Evolutionary conservation across 2,888 invertebrate species (phyloP).

Genomic region (Hecatera dysodea): DNA sequence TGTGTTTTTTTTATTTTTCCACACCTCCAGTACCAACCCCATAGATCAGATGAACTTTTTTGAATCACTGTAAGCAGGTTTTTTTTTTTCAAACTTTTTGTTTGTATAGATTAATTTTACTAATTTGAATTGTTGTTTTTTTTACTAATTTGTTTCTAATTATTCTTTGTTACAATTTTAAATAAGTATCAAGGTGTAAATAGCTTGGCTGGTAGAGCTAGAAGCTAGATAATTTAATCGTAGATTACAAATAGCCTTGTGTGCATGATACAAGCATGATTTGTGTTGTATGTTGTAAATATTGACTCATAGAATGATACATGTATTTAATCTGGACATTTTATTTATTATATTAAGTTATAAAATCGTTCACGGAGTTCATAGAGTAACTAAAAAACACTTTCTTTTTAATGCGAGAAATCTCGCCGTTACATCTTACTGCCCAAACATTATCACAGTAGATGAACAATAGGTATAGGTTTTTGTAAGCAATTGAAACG

Average conservation of each 20-base stretch:
- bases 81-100: conserved; percentile 71
- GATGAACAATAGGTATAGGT: not conserved
- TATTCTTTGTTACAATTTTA: conserved; percentile 10
- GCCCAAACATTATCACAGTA: not conserved
- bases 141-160: conserved; percentile 64
- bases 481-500: not conserved
- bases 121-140: conserved; percentile 58
- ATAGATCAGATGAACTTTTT: conserved; percentile 91
- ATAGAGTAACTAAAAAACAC: not conserved
- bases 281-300: conserved; percentile 25
- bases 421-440: not conserved
- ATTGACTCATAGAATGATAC: not conserved
- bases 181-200: conserved; percentile 37
- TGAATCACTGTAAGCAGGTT: conserved; percentile 89
- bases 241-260: conserved; percentile 32
- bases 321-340: too few species aligned
- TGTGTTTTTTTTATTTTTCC: conserved; percentile 79
- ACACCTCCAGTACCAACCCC: conserved; percentile 88
- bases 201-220: conserved; percentile 25
- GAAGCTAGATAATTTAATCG: not conserved
- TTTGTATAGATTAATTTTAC: too few species aligned
- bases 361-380: not conserved
- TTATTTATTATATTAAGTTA: too few species aligned
- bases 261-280: conserved; percentile 59
- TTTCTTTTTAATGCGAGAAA: too few species aligned